Conservation (phyloP, 2,797 vertebrate genomes). For the Anolis apletophallus region DNA sequence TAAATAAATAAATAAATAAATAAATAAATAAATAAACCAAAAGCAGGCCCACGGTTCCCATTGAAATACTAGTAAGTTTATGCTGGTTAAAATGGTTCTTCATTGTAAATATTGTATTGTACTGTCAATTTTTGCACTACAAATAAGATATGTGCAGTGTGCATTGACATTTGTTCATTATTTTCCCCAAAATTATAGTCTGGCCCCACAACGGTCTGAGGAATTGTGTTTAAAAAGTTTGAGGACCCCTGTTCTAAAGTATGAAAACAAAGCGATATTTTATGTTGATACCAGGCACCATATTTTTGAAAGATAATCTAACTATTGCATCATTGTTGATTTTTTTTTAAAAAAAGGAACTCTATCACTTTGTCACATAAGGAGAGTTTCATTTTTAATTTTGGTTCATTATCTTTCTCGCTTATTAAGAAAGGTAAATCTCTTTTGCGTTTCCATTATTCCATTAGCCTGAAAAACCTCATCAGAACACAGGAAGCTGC, state of each 20-base stretch:
- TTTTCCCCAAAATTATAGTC: no score
- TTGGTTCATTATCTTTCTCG: conserved; percentile 82
- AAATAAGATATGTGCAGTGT: no score
- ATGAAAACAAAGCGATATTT: conserved; percentile 34
- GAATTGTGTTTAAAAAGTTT: no score
- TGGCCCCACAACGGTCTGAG: no score
- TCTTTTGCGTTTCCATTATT: conserved; percentile 87
- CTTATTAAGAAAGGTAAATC: conserved; percentile 86
- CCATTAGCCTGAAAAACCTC: conserved; percentile 82
- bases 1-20: no score
- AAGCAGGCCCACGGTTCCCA: no score
- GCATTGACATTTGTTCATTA: no score
- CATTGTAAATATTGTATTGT: no score
- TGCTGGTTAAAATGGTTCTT: no score
- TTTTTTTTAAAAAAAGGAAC: conserved; percentile 69
- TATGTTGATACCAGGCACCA: conserved; percentile 13
- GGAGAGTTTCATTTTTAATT: conserved; percentile 83
- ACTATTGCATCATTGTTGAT: conserved; percentile 66
- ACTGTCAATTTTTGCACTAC: no score
- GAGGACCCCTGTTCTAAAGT: conserved; percentile 15
- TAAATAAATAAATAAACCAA: no score
- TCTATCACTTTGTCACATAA: conserved; percentile 70
- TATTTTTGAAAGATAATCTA: conserved; percentile 33
- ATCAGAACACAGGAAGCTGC: conserved; percentile 81
- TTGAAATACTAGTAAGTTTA: no score